These are phyloP conservation scores for Ostrea edulis DNA, from an alignment of 1,140 invertebrate genomes.

Conservation along the genomic window DNA sequence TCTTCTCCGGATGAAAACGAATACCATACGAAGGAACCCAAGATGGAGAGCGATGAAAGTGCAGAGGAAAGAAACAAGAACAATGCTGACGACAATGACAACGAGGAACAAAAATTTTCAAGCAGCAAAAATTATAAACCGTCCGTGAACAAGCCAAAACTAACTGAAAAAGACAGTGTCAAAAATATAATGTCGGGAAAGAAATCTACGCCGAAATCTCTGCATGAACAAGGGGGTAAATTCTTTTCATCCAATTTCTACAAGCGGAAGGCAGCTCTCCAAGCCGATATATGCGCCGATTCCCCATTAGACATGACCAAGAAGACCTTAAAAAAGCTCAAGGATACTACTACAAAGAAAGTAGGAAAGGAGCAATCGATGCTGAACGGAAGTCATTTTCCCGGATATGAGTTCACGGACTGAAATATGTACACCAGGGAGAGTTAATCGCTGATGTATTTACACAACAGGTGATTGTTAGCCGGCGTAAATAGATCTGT, in stretches of 20 bases:
- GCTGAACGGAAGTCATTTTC: constrained; percentile 40
- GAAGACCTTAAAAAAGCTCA: constrained; percentile 27
- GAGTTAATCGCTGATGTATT: neutral
- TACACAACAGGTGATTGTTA: constrained; percentile 1
- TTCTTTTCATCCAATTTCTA: constrained; percentile 28
- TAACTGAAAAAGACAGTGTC: constrained; percentile 24
- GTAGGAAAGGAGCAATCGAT: neutral
- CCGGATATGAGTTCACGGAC: constrained; percentile 39
- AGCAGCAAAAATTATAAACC: neutral
- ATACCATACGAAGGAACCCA: neutral
- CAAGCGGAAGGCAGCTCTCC: neutral
- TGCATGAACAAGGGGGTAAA: neutral
- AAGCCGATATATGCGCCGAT: neutral
- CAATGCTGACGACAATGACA: neutral
- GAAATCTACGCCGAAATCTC: neutral
- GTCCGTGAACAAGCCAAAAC: constrained; percentile 26
- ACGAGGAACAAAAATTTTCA: neutral
- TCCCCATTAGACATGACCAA: constrained; percentile 31
- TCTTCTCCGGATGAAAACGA: constrained; percentile 3
- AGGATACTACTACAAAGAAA: neutral
- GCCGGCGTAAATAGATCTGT: neutral
- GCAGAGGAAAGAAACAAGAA: neutral
- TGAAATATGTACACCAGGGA: neutral
- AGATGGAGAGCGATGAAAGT: neutral
- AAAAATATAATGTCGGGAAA: constrained; percentile 15